Conservation (phyloP, 2,113 vertebrate genomes). For the Canis aureus region DNA sequence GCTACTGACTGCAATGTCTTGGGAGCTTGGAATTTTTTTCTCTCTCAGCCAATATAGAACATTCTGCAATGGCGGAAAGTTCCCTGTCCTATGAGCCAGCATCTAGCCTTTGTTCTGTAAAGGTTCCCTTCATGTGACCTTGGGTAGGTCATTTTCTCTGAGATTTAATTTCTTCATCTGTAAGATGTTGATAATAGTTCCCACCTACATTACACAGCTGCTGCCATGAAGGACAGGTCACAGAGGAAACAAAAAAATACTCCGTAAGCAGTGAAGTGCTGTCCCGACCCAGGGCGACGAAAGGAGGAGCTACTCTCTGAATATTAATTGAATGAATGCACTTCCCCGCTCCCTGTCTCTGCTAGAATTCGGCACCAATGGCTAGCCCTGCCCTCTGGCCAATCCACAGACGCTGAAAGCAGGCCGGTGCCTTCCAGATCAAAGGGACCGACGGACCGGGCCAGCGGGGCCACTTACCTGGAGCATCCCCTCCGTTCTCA, state of each 20-base stretch:
- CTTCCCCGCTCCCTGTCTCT: not conserved
- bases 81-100: not conserved
- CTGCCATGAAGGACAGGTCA: not conserved
- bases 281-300: not conserved
- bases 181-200: not conserved
- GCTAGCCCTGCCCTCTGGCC: not conserved
- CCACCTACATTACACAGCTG: not conserved
- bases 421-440: not conserved
- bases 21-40: not conserved
- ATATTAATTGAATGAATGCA: not conserved
- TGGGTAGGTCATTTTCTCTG: not conserved
- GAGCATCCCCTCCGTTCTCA: not conserved
- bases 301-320: not conserved
- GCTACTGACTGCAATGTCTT: not conserved
- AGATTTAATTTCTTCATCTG: not conserved
- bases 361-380: not conserved
- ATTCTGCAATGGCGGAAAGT: not conserved
- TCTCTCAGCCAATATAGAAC: not conserved
- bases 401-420: not conserved
- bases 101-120: not conserved
- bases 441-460: not conserved
- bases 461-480: accelerated
- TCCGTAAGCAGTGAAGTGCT: not conserved
- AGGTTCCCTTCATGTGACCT: not conserved
- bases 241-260: not conserved